A percentile compares a stretch with the other conserved stretches of the same genome.
phyloP scores from a whole-genome alignment of 2,113 vertebrate species.

The Ciconia boyciana region DNA sequence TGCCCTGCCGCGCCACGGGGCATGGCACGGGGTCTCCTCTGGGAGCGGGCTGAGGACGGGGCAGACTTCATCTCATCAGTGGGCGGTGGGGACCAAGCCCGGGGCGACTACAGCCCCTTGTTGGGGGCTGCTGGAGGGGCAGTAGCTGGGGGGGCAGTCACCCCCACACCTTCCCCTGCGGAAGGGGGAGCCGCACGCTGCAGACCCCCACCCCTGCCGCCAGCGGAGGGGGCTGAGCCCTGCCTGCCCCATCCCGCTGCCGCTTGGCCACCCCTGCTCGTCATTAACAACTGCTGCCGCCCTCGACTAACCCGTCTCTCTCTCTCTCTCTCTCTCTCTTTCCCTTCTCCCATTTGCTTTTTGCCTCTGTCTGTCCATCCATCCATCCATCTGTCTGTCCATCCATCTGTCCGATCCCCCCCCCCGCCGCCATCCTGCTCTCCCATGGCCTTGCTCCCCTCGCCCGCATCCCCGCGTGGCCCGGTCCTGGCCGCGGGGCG shows the following conservation, averaged over 20 bases:
- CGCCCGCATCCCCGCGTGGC: slow-evolving; percentile 35
- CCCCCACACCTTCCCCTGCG: neutral
- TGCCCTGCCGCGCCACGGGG: neutral
- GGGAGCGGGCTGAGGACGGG: neutral
- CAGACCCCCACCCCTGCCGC: neutral
- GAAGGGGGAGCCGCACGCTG: neutral
- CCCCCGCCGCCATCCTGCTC: neutral
- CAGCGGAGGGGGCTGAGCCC: neutral
- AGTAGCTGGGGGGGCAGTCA: neutral
- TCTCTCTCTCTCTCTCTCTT: neutral
- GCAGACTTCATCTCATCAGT: neutral
- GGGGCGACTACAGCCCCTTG: neutral
- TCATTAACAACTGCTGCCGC: neutral
- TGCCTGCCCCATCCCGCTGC: neutral
- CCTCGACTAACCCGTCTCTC: slow-evolving; percentile 67
- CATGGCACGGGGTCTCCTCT: neutral
- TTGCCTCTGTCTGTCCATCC: neutral
- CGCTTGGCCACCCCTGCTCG: neutral
- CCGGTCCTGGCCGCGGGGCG: slow-evolving; percentile 32
- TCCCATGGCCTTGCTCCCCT: slow-evolving; percentile 25
- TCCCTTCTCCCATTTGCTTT: slow-evolving; percentile 51
- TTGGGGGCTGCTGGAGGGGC: neutral
- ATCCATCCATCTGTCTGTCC: neutral
- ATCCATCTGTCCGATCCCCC: neutral
- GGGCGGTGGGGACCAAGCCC: neutral